A percentile compares a stretch with the other conserved stretches of the same genome.
Evolutionary conservation across 2,888 invertebrate species (phyloP).

Genomic region (Rhagonycha fulva): DNA sequence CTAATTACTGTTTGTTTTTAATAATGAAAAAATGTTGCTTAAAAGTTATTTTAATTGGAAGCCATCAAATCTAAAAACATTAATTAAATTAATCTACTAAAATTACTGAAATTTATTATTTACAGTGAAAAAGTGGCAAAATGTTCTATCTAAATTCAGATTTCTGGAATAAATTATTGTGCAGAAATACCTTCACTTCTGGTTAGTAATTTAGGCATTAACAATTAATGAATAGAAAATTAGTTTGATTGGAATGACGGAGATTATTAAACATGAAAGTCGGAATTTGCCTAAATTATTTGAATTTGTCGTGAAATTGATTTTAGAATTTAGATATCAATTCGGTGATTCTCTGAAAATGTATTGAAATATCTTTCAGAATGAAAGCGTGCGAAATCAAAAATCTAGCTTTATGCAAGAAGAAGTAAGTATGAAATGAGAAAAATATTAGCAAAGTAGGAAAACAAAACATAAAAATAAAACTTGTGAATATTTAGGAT

Average conservation of each 20-base stretch:
- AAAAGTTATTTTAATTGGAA: not conserved
- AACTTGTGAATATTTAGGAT: too few relatives aligned
- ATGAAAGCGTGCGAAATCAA: too few relatives aligned
- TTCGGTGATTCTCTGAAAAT: not conserved
- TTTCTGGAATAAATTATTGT: not conserved
- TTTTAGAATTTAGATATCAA: too few relatives aligned
- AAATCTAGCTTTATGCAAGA: too few relatives aligned
- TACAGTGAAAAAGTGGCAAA: not conserved
- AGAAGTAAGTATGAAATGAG: too few relatives aligned
- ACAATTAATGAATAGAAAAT: not conserved
- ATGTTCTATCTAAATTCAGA: not conserved
- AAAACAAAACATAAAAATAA: too few relatives aligned
- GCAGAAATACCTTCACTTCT: not conserved
- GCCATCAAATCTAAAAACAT: not conserved
- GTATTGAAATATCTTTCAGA: not conserved
- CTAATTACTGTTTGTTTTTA: not conserved
- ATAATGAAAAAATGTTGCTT: not conserved
- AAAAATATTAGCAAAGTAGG: too few relatives aligned
- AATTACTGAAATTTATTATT: not conserved
- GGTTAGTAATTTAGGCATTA: not conserved
- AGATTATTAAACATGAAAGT: not conserved
- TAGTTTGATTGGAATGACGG: not conserved
- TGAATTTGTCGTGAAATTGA: not conserved
- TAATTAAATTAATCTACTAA: not conserved
- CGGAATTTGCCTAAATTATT: not conserved